Base-by-base conservation (phyloP, 2,113 vertebrate species). In the Vidua macroura region DNA sequence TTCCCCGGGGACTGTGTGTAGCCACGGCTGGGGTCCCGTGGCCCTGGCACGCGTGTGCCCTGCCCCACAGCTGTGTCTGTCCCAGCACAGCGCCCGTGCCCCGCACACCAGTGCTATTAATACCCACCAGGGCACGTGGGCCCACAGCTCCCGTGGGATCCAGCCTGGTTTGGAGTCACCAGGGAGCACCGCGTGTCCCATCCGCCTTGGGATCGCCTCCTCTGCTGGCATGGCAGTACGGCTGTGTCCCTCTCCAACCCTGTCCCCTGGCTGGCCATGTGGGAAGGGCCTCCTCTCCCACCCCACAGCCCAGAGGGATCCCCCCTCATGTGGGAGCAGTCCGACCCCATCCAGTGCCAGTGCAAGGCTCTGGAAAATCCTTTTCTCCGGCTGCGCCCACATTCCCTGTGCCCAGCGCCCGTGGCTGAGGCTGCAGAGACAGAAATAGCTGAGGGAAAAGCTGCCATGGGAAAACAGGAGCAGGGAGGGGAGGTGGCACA, bases 161-260 rank as follows among this genome's bases (percentile, higher is more conserved):
- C 64, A 60, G 92, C 82, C 90, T 63, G 87, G 22, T 91, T 92
- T 48, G 82, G 74, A 31, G 19, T 59, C 92, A 37, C 85, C 33
- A 15, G 82, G 77, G 85, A 94, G 70, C 88, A 27, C 30, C 5
- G 4, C 0, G 6, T 11, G 21, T 46, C 69, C 66, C 4, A 0
- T 2, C 41, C 5, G 20, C 59, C 68, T 44, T 12, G 51, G 83
- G 46, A 53, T 21, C 0, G 0, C 58, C 60, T 53, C 31, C 51
- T 43, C 19, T 0, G 1, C 58, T 16, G 4, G 37, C 18, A 3
- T 0, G 0, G 17, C 3, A 9, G 24, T 23, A 15, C 27, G 0
- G 41, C 41, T 2, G 1, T 0, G 21, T 10, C 48, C 25, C 35
- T 9, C 23, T 22, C 13, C 4, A 1, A 4, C 28, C 37, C 21